A percentile compares a stretch with the other conserved stretches of the same genome.
These are phyloP conservation scores for Drosophila kohkoa DNA, from an alignment of 1,140 invertebrate genomes.

Conservation along the genomic window DNA sequence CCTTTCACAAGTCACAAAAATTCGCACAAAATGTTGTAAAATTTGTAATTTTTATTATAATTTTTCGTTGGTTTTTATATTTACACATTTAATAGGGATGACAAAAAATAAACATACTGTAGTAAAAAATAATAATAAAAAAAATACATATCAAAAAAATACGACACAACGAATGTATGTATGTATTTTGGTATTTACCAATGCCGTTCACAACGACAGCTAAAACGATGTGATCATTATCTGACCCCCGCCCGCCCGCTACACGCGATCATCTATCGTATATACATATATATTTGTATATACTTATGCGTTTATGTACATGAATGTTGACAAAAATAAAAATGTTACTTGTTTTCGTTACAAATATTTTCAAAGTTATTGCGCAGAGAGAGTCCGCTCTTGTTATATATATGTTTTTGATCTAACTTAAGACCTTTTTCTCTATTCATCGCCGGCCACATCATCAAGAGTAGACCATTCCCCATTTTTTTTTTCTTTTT, in stretches of 20 bases:
- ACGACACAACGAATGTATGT: slow-evolving; percentile 26
- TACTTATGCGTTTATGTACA: slow-evolving; percentile 27
- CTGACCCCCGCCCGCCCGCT: background rate
- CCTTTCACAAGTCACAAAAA: too few relatives aligned
- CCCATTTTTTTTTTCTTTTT: background rate
- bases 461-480: slow-evolving; percentile 24
- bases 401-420: background rate
- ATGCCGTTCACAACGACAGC: slow-evolving; percentile 44
- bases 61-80: slow-evolving; percentile 43
- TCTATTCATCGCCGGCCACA: background rate
- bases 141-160: slow-evolving; percentile 28
- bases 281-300: slow-evolving; percentile 6
- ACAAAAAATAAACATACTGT: slow-evolving; percentile 35
- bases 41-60: slow-evolving; percentile 45
- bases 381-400: slow-evolving; percentile 16
- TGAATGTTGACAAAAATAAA: slow-evolving; percentile 1
- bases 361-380: background rate
- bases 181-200: slow-evolving; percentile 24
- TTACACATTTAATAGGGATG: slow-evolving; percentile 47
- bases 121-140: slow-evolving; percentile 31
- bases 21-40: slow-evolving; percentile 16
- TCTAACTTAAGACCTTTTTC: slow-evolving; percentile 7
- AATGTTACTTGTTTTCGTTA: slow-evolving; percentile 1
- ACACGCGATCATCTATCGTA: background rate
- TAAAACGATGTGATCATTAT: slow-evolving; percentile 12